Percentiles rank a stretch among this genome's conserved stretches.
phyloP scores from a whole-genome alignment of 1,140 invertebrate genomes.

The Maconellicoccus hirsutus region DNA sequence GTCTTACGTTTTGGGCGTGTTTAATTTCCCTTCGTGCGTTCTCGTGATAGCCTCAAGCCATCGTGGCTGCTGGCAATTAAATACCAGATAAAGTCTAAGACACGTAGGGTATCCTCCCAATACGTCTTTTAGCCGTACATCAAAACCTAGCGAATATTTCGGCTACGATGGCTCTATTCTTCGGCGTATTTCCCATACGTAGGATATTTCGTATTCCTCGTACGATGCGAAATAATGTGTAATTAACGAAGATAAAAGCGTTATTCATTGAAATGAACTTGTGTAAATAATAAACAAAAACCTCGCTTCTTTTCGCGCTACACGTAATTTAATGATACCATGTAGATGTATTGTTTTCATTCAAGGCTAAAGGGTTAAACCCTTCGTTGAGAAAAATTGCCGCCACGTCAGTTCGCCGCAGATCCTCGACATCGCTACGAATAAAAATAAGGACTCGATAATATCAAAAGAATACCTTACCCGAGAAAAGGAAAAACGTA shows the following conservation, averaged over 20 bases:
- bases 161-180: too few species aligned
- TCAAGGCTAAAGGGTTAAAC: background rate
- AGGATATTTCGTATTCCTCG: background rate
- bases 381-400: too few species aligned
- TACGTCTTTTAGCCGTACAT: background rate
- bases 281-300: constrained; percentile 8
- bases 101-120: constrained; percentile 13
- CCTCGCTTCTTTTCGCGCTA: background rate
- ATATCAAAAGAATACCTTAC: too few species aligned
- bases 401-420: too few species aligned
- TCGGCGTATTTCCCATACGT: background rate
- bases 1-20: constrained; percentile 10
- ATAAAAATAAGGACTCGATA: background rate
- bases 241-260: constrained; percentile 4
- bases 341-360: background rate
- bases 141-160: too few species aligned
- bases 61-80: background rate
- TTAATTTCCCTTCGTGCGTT: background rate
- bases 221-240: background rate
- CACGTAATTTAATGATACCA: constrained; percentile 4
- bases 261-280: background rate
- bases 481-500: too few species aligned
- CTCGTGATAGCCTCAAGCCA: background rate
- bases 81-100: constrained; percentile 9
- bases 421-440: background rate